Conservation (phyloP, 2,113 vertebrate genomes). For the Strix uralensis region DNA sequence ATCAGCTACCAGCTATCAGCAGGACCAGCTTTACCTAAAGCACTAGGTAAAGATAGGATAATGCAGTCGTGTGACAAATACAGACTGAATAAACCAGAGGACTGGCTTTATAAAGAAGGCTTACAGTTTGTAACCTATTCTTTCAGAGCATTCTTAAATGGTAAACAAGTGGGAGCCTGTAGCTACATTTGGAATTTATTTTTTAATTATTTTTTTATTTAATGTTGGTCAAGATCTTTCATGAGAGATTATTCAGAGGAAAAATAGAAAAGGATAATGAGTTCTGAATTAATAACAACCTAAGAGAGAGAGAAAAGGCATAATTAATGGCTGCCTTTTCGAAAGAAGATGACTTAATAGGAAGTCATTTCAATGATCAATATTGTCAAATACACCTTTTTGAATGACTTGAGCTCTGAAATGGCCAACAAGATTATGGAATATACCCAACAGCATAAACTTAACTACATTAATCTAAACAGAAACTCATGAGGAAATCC, state of each 20-base stretch:
- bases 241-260: neutral
- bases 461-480: neutral
- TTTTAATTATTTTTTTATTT: neutral
- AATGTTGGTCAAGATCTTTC: neutral
- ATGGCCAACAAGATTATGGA: neutral
- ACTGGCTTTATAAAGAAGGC: neutral
- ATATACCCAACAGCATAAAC: neutral
- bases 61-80: neutral
- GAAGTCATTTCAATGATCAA: neutral
- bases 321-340: constrained; percentile 14
- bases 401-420: neutral
- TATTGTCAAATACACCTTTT: neutral
- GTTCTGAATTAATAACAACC: constrained; percentile 18
- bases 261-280: neutral
- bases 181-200: neutral
- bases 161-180: neutral
- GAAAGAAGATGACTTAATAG: neutral
- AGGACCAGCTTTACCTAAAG: neutral
- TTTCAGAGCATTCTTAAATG: neutral
- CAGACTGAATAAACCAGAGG: neutral
- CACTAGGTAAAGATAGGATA: neutral
- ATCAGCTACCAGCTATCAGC: neutral
- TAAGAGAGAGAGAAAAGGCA: neutral
- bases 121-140: neutral
- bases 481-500: neutral